Percentiles rank a stretch among this genome's conserved stretches.
phyloP scores from a whole-genome alignment of 2,888 invertebrate genomes.

The Diploptera punctata region DNA sequence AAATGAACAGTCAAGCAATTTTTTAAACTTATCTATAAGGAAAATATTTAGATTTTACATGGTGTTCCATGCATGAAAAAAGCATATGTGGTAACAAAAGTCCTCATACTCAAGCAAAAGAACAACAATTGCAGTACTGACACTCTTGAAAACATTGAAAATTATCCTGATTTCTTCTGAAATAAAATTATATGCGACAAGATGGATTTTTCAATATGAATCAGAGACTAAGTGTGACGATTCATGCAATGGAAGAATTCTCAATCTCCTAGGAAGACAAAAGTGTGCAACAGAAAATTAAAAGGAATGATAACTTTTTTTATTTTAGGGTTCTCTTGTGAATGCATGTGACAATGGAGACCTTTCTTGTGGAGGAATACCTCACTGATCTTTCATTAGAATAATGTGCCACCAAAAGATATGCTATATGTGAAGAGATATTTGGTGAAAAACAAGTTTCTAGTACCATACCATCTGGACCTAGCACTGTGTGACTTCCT shows the following conservation, averaged over 20 bases:
- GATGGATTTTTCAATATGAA: not conserved
- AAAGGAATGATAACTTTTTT: conserved; percentile 9
- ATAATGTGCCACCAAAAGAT: no score
- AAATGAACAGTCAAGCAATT: not conserved
- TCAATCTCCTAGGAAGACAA: not conserved
- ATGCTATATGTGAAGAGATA: not conserved
- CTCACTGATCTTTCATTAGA: no score
- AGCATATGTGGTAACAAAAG: not conserved
- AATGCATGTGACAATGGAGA: not conserved
- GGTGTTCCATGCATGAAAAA: not conserved
- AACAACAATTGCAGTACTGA: conserved; percentile 7
- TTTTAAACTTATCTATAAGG: not conserved
- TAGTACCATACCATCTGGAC: no score
- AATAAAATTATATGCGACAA: not conserved
- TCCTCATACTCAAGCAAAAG: not conserved
- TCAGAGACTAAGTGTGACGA: conserved; percentile 6
- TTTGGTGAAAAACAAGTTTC: not conserved
- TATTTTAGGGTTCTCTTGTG: not conserved
- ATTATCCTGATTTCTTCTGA: no score
- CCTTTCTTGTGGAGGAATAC: conserved; percentile 2
- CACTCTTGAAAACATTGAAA: conserved; percentile 2
- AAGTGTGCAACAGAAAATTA: not conserved
- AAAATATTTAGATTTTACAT: not conserved
- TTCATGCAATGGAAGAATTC: not conserved
- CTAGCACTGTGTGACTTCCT: no score